phyloP scores from a whole-genome alignment of 2,888 invertebrate genomes.

The Pemphredon lugubris region DNA sequence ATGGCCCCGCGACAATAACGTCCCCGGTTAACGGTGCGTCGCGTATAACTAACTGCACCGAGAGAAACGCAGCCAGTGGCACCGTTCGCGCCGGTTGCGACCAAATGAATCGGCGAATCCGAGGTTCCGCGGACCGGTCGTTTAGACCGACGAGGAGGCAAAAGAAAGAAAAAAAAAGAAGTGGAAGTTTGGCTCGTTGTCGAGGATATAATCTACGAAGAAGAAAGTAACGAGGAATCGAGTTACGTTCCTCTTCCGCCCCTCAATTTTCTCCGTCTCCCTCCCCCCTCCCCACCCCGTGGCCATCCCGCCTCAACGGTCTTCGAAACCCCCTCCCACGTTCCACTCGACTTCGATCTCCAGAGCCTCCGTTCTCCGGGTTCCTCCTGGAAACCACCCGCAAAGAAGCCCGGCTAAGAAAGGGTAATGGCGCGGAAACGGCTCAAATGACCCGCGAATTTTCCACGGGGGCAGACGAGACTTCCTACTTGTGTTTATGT shows the following conservation, averaged over 20 bases:
- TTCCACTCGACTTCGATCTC: slow-evolving; percentile 52
- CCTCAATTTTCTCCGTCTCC: background rate
- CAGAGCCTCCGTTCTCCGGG: slow-evolving; percentile 30
- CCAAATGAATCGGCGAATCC: slow-evolving; percentile 39
- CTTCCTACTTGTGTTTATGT: slow-evolving; percentile 74
- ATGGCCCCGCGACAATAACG: slow-evolving; percentile 3
- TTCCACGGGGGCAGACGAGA: slow-evolving; percentile 62
- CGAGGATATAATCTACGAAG: slow-evolving; percentile 67
- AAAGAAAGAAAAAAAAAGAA: too few relatives aligned
- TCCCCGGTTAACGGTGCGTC: background rate
- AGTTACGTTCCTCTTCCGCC: slow-evolving; percentile 60
- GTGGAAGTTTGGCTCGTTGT: slow-evolving; percentile 56
- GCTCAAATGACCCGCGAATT: slow-evolving; percentile 80
- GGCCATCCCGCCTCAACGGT: too few relatives aligned
- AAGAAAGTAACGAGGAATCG: slow-evolving; percentile 69
- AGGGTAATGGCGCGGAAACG: slow-evolving; percentile 80
- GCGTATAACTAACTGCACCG: background rate
- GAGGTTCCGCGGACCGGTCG: slow-evolving; percentile 39
- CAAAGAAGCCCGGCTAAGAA: slow-evolving; percentile 70
- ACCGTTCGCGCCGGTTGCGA: slow-evolving; percentile 10
- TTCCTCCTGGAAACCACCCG: slow-evolving; percentile 36
- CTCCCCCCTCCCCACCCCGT: slow-evolving; percentile 35
- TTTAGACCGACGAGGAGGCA: slow-evolving; percentile 48
- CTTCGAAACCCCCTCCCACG: too few relatives aligned
- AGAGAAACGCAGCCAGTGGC: background rate